Conservation (phyloP, 2,797 vertebrate species). For the Betta splendens region DNA sequence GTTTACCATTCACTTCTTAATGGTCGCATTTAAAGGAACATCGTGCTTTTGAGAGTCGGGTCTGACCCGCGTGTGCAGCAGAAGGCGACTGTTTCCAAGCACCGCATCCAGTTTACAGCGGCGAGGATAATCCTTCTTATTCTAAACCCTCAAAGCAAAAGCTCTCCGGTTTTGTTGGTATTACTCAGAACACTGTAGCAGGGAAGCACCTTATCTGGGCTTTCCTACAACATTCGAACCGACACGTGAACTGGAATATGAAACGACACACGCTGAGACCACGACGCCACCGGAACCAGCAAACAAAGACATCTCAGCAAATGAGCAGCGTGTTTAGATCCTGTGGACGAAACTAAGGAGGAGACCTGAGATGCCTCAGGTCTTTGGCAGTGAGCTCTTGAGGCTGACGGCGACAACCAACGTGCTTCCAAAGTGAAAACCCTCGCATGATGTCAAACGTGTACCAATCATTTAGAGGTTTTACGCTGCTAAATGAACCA, state of each 20-base stretch:
- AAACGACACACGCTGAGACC: conserved; percentile 8
- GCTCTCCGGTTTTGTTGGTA: conserved; percentile 1
- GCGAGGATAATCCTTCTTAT: conserved; percentile 23
- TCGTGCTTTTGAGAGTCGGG: conserved; percentile 14
- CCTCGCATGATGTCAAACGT: conserved; percentile 50
- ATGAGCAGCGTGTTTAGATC: conserved; percentile 43
- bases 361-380: conserved; percentile 42
- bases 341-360: no score
- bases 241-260: conserved; percentile 21
- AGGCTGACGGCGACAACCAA: conserved; percentile 29
- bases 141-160: conserved; percentile 39
- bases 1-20: conserved; percentile 31
- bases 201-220: conserved; percentile 30
- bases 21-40: conserved; percentile 43
- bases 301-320: conserved; percentile 32
- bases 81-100: conserved; percentile 6
- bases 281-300: no score
- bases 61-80: conserved; percentile 11
- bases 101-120: conserved; percentile 5
- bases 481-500: background rate
- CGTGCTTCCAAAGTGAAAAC: conserved; percentile 44
- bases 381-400: no score
- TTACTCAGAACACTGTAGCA: conserved; percentile 27
- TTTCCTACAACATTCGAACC: conserved; percentile 17
- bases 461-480: conserved; percentile 25